Base-by-base conservation (phyloP, 2,113 vertebrate species). In the Asarcornis scutulata region DNA sequence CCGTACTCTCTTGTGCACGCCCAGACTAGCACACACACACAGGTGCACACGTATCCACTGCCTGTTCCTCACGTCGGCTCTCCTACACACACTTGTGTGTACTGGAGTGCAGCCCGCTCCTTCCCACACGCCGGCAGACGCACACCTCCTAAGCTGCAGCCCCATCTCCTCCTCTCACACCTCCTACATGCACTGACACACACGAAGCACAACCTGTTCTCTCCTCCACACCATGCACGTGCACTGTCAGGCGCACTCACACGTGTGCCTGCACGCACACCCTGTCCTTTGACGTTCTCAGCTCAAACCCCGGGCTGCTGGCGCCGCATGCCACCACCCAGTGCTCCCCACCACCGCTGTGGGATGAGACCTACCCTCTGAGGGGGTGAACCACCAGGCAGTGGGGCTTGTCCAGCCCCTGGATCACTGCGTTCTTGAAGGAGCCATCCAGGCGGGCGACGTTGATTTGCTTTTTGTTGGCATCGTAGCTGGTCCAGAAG, bases 391-490 rank as follows among this genome's bases (percentile, higher is more conserved):
- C 98, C 23, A 99, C 99, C 48, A 99, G 97, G 97, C 99, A 99
- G 46, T 99, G 99, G 4, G 99, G 99, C 88, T 99, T 99, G 94
- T 99, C 99, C 95, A 99, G 96, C 73, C 99, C 99, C 96, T 99
- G 99, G 88, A 99, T 99, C 83, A 99, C 99, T 0, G 99, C 99
- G 0, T 99, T 99, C 97, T 99, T 99, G 97, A 99, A 99, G 91
- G 99, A 99, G 80, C 99, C 99, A 0, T 99, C 99, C 90, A 99
- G 98, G 77, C 99, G 97, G 50, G 99, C 99, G 83, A 99, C 99
- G 0, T 99, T 99, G 82, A 99, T 99, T 96, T 99, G 99, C 94
- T 99, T 99, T 98, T 99, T 99, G 97, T 99, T 99, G 96, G 98
- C 98, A 0, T 99, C 99, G 0, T 99, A 99, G 96, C 99, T 99